Percentiles rank a stretch among this genome's conserved stretches.
phyloP scores from a whole-genome alignment of 2,113 vertebrate species.

The Saguinus midas region DNA sequence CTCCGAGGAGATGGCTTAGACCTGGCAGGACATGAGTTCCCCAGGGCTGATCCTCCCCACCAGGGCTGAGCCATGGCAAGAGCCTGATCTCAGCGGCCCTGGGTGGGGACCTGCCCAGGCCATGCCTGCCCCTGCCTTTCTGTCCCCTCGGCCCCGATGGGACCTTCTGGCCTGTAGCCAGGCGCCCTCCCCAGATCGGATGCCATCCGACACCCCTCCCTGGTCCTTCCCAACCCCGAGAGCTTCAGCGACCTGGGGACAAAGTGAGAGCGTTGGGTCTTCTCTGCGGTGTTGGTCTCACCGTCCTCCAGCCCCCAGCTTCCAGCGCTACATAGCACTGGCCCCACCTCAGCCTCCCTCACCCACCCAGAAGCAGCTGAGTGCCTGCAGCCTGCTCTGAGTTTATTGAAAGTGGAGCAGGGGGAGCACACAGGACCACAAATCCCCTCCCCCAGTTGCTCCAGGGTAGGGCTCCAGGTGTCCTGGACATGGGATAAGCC shows the following conservation, averaged over 20 bases:
- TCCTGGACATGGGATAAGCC: accelerated
- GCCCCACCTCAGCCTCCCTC: accelerated
- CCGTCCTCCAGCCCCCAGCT: background rate
- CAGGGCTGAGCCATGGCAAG: background rate
- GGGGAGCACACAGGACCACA: background rate
- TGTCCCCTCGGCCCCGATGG: background rate
- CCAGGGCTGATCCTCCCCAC: background rate
- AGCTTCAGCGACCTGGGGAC: background rate
- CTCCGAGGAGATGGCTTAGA: background rate
- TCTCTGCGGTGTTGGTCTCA: background rate
- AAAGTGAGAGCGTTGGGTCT: background rate
- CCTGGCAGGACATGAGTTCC: background rate
- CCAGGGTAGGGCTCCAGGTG: background rate
- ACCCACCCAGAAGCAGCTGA: background rate
- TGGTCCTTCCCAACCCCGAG: background rate
- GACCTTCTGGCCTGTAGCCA: background rate
- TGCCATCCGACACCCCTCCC: background rate
- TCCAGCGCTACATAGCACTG: accelerated
- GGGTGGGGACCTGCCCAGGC: too few species aligned
- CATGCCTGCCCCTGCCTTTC: background rate
- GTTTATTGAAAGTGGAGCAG: constrained; percentile 55
- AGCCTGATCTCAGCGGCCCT: background rate
- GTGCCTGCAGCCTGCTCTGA: background rate
- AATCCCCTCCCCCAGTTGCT: too few species aligned
- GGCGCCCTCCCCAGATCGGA: accelerated